Evolutionary conservation across 2,797 vertebrate species (phyloP).

Genomic region (Rhinella marina): DNA sequence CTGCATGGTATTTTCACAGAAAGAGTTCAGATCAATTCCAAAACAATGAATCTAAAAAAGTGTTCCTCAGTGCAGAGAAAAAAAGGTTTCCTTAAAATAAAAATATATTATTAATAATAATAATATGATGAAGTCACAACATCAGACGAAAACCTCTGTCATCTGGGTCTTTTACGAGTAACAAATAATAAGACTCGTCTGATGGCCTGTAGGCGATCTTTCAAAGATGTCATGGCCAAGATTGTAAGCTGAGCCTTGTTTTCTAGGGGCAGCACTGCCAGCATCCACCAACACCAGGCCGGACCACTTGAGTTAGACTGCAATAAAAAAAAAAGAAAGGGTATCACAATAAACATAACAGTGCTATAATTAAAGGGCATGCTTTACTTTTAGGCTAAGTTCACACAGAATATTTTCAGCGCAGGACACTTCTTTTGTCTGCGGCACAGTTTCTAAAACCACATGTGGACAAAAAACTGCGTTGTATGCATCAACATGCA

Average conservation of each 20-base stretch:
- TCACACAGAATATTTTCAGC: too few species aligned
- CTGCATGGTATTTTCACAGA: constrained; percentile 51
- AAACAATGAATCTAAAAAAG: constrained; percentile 45
- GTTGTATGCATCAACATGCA: too few species aligned
- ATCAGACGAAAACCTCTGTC: constrained; percentile 67
- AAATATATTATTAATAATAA: constrained; percentile 2
- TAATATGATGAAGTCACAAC: neutral
- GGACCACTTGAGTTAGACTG: constrained; percentile 87
- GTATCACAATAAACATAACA: neutral
- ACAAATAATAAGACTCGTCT: constrained; percentile 87
- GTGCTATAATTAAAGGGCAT: neutral
- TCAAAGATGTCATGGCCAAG: constrained; percentile 86
- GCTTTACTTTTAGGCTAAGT: too few species aligned
- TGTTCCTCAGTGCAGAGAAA: constrained; percentile 56
- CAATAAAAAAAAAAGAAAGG: constrained; percentile 32
- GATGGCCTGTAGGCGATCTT: constrained; percentile 88
- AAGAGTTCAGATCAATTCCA: constrained; percentile 23
- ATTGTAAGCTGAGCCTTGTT: constrained; percentile 90
- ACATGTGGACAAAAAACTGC: too few species aligned
- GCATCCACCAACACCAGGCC: constrained; percentile 93
- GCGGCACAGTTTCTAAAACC: too few species aligned
- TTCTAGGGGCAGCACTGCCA: constrained; percentile 88
- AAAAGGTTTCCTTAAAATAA: constrained; percentile 42
- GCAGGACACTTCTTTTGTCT: too few species aligned
- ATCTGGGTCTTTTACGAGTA: constrained; percentile 85